Conservation (phyloP, 2,797 vertebrate species). For the Sebastes iracundus region DNA sequence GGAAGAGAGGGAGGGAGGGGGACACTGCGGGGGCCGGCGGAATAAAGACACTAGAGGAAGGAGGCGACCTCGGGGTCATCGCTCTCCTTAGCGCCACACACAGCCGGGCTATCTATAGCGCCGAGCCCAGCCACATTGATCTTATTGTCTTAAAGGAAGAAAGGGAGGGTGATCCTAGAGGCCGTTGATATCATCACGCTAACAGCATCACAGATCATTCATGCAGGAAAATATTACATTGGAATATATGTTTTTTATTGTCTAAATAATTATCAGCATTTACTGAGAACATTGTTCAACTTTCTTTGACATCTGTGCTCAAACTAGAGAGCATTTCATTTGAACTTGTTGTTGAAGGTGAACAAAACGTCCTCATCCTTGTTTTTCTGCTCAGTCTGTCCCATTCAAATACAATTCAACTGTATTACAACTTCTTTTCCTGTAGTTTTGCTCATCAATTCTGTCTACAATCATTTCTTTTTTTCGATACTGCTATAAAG, state of each 20-base stretch:
- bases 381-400: not conserved
- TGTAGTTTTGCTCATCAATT: no score
- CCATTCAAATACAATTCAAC: not conserved
- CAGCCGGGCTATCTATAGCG: conserved; percentile 53
- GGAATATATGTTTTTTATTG: rapidly evolving
- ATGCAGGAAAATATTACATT: not conserved
- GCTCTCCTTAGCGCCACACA: conserved; percentile 53
- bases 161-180: conserved; percentile 35
- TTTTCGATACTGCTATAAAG: no score
- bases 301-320: not conserved
- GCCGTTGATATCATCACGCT: conserved; percentile 37
- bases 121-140: conserved; percentile 45
- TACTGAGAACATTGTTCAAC: not conserved
- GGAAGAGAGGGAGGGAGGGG: conserved; percentile 7
- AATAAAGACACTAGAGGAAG: conserved; percentile 72
- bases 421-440: not conserved
- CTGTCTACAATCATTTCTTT: no score
- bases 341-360: not conserved
- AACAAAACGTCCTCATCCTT: not conserved
- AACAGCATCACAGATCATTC: conserved; percentile 34
- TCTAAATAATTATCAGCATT: not conserved
- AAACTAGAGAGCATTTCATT: not conserved
- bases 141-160: conserved; percentile 57
- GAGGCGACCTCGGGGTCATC: conserved; percentile 59
- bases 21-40: conserved; percentile 47